A percentile compares a stretch with the other conserved stretches of the same genome.
Conservation (phyloP, 2,888 invertebrate species). For the Hemithea aestivaria region DNA sequence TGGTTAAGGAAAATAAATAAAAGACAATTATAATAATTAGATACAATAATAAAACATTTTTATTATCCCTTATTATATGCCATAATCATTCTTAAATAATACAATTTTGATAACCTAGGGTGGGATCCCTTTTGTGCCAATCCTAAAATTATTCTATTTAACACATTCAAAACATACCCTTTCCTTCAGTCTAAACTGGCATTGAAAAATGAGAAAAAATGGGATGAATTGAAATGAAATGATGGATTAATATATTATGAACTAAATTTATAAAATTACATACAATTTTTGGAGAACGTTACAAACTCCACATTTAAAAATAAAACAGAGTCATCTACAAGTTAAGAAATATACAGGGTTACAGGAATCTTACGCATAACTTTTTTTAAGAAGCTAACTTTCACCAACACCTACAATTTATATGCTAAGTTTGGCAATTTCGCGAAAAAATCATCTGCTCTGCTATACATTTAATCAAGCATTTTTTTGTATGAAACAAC, state of each 20-base stretch:
- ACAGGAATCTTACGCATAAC: too few relatives aligned
- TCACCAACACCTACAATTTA: too few relatives aligned
- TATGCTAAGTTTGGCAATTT: too few relatives aligned
- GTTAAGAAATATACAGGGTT: too few relatives aligned
- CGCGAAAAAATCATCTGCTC: too few relatives aligned
- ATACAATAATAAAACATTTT: constrained; percentile 47
- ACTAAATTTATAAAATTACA: constrained; percentile 3
- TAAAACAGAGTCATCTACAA: constrained; percentile 40
- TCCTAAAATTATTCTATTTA: constrained; percentile 6
- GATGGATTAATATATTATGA: background rate
- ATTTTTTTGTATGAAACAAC: too few relatives aligned
- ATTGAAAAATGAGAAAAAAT: constrained; percentile 40
- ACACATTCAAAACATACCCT: constrained; percentile 3
- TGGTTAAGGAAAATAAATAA: constrained; percentile 1
- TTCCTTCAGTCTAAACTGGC: constrained; percentile 61
- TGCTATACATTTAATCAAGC: too few relatives aligned
- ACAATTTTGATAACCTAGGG: constrained; percentile 52
- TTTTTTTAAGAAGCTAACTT: too few relatives aligned
- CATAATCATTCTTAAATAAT: constrained; percentile 43
- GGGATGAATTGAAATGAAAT: constrained; percentile 6
- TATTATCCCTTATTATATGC: constrained; percentile 54
- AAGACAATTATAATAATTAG: constrained; percentile 1
- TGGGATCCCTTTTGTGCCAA: constrained; percentile 59
- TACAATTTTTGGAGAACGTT: background rate
- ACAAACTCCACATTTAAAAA: too few relatives aligned